These are phyloP conservation scores for Bucco capensis DNA, from an alignment of 2,113 vertebrate genomes.

Conservation along the genomic window DNA sequence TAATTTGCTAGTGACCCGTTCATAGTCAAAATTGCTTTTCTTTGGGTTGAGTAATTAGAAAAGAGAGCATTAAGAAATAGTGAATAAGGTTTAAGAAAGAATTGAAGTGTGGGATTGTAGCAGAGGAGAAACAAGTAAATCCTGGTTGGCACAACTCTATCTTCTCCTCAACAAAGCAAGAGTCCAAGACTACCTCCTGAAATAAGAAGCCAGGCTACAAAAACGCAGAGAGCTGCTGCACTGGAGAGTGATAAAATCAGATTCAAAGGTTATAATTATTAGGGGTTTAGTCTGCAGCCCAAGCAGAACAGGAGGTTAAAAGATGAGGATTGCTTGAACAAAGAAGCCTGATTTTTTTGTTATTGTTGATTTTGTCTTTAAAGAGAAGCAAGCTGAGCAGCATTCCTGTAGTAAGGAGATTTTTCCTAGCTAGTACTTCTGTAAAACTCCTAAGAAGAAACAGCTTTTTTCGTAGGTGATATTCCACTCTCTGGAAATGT, in stretches of 20 bases:
- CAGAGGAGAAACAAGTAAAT: not conserved
- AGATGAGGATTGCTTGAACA: not conserved
- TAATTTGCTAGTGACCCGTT: not conserved
- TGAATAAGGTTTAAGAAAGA: not conserved
- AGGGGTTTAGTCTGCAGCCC: not conserved
- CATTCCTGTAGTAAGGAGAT: not conserved
- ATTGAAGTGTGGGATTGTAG: not conserved
- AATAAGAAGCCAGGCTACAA: not conserved
- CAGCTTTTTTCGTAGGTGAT: not conserved
- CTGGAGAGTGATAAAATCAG: too few species aligned
- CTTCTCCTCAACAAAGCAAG: too few species aligned
- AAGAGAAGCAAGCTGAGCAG: not conserved
- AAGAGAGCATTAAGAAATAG: not conserved
- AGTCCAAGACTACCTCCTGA: too few species aligned
- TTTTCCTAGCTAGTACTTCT: not conserved
- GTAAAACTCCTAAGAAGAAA: not conserved
- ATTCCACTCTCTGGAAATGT: not conserved
- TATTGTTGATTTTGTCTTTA: not conserved
- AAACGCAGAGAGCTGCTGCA: not conserved
- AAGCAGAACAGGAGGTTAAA: not conserved
- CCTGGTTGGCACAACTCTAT: not conserved
- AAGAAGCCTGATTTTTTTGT: not conserved
- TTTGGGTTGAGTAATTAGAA: not conserved
- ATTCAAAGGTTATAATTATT: not conserved
- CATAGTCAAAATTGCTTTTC: not conserved